Percentiles rank a stretch among this genome's conserved stretches.
Conservation (phyloP, 2,113 vertebrate genomes). For the Mionectes macconnelli region DNA sequence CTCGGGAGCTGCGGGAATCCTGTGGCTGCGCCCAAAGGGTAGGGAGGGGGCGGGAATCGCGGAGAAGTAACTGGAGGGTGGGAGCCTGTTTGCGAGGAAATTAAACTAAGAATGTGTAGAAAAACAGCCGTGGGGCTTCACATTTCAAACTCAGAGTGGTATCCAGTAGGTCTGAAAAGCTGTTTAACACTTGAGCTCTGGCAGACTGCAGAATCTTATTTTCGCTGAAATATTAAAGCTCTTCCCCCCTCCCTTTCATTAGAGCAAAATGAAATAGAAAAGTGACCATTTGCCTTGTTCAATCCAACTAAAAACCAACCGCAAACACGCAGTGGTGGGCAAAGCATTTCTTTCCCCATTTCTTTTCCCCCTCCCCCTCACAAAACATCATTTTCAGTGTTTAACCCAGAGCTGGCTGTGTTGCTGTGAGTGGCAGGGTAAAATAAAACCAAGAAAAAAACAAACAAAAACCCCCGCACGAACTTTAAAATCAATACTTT, state of each 20-base stretch:
- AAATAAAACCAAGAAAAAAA: no score
- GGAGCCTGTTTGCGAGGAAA: neutral
- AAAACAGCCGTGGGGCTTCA: conserved; percentile 31
- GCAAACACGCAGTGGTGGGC: neutral
- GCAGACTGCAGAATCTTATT: neutral
- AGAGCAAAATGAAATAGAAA: neutral
- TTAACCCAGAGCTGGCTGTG: neutral
- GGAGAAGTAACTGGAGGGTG: neutral
- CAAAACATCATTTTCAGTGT: neutral
- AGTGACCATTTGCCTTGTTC: neutral
- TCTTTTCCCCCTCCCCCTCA: fast-evolving
- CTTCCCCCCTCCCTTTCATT: fast-evolving
- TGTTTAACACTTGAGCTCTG: neutral
- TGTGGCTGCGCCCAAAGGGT: conserved; percentile 6
- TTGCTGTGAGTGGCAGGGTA: neutral
- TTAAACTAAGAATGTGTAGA: neutral
- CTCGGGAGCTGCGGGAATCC: neutral
- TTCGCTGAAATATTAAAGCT: neutral
- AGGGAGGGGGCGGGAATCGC: neutral
- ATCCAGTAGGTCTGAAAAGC: conserved; percentile 29
- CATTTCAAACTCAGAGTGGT: conserved; percentile 11
- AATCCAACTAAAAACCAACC: neutral
- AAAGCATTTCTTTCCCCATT: neutral
- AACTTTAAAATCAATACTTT: conserved; percentile 10
- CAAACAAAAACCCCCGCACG: neutral